These are phyloP conservation scores for Scaeva pyrastri DNA, from an alignment of 2,888 invertebrate genomes.

Conservation along the genomic window DNA sequence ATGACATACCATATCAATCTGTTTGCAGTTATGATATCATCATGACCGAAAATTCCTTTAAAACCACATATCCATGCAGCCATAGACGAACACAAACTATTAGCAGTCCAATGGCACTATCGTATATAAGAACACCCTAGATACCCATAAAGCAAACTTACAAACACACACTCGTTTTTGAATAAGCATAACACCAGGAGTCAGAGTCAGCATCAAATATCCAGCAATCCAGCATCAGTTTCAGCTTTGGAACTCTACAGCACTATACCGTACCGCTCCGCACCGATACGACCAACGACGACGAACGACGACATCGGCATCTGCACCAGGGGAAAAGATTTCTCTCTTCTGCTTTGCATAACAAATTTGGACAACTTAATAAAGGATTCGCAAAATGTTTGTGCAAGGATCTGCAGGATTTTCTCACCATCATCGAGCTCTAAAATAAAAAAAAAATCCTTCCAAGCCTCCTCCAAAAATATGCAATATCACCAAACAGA, in stretches of 20 bases:
- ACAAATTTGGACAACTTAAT: slow-evolving; percentile 75
- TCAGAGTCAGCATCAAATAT: slow-evolving; percentile 10
- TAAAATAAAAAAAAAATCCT: slow-evolving; percentile 36
- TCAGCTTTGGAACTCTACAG: too few species aligned
- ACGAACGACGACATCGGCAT: neutral
- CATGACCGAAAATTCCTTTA: slow-evolving; percentile 34
- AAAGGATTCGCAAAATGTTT: slow-evolving; percentile 73
- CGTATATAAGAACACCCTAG: slow-evolving; percentile 27
- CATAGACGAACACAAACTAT: slow-evolving; percentile 68
- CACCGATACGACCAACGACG: too few species aligned
- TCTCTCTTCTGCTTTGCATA: slow-evolving; percentile 69
- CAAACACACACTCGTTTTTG: neutral
- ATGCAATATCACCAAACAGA: slow-evolving; percentile 46
- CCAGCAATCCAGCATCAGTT: slow-evolving; percentile 41
- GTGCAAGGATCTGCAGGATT: slow-evolving; percentile 73
- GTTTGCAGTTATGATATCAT: slow-evolving; percentile 45
- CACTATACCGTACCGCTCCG: too few species aligned
- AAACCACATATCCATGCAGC: slow-evolving; percentile 36
- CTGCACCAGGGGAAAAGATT: slow-evolving; percentile 10
- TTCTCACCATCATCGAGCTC: slow-evolving; percentile 67
- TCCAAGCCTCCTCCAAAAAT: slow-evolving; percentile 44
- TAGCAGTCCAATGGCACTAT: slow-evolving; percentile 64
- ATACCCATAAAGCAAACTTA: slow-evolving; percentile 8
- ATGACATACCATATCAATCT: slow-evolving; percentile 57
- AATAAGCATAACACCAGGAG: neutral